Base-by-base conservation (phyloP, 2,113 vertebrate genomes). In the Poicephalus meyeri region DNA sequence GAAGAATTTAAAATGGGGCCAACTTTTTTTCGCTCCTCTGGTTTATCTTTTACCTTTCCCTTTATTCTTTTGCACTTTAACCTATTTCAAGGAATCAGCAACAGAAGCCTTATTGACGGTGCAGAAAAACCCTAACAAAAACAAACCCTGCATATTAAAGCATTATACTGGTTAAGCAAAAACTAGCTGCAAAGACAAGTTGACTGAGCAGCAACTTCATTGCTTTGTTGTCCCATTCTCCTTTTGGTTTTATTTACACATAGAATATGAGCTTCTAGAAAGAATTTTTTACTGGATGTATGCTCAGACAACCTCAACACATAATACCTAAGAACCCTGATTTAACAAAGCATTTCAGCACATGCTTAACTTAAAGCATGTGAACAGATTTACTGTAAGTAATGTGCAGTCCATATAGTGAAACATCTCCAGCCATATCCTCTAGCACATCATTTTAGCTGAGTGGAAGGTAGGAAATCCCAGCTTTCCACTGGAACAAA, bases 331-430 rank as follows among this genome's bases (percentile, higher is more conserved):
- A 77, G 12, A 76, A 61, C 16, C 17, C 26, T 28, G n/a, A 86
- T 66, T 77, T 70, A 88, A 77, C 58, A 88, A 86, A 92, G 41
- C 20, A 73, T 83, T 91, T 91, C 79, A 92, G 58, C 68, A 82
- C 46, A 50, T n/a, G n/a, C 55, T 86, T 88, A 88, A 80, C 31
- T 89, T 79, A 29, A 80, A 94, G 49, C 41, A 61, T 6, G 24
- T 61, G 63, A 76, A 72, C 5, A 88, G 49, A 55, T 14, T 65
- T 76, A 20, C 23, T 37, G n/a, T 29, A 82, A 92, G 69, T 72
- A 81, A 89, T 26, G 42, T 35, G 69, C 61, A 76, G 89, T 80
- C 44, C 47, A 74, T 42, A 35, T 4, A 17, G 52, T 50, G 65
- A 85, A 58, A 50, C 25, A 71, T 60, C 68, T 83, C 86, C 4